Evolutionary conservation across 2,113 vertebrate genomes (phyloP), one percentile per base, ranked within the genome.

Genomic region (Aleadryas rufinucha): DNA sequence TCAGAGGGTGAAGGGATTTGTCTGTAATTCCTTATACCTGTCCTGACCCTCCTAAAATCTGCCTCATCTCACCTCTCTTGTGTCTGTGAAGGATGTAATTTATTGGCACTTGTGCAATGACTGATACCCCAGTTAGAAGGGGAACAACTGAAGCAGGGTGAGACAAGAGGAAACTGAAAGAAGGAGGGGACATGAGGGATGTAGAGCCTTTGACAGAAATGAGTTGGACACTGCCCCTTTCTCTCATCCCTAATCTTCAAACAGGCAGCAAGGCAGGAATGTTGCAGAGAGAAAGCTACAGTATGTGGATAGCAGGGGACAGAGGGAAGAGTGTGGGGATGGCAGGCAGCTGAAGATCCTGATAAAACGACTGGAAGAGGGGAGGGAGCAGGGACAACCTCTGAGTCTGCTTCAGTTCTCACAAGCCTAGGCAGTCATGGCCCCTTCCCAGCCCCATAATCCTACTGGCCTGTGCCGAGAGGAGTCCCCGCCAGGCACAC

Each of bases 401-500:
- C 37, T 76, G 86, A 95, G 65, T 42, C 52, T 95, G 86, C 65
- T 68, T 63, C 79, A 84, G 30, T n/a, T 60, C 56, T 90, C 0
- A 0, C 44, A 79, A 94, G 52, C 84, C 82, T 52, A 72, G 69
- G 49, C 84, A 93, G 87, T 77, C 85, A 68, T 95, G 93, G 95
- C 95, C 83, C 54, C 84, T 82, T 96, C 95, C 94, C 96, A 96
- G 85, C 80, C 80, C 88, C 57, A 84, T 94, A 94, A 96, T 90
- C 39, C 83, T 96, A 86, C 93, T 97, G 97, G 95, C 94, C 93
- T 47, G 65, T 59, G 83, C 69, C 0, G 77, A 89, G 61, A 81
- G 89, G 54, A 92, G 74, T 95, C 88, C 63, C 83, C 72, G 95
- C 96, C 97, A 97, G 95, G 90, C 94, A 95, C 96, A 97, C 94